phyloP scores from a whole-genome alignment of 2,113 vertebrate species.

The Vimba vimba region DNA sequence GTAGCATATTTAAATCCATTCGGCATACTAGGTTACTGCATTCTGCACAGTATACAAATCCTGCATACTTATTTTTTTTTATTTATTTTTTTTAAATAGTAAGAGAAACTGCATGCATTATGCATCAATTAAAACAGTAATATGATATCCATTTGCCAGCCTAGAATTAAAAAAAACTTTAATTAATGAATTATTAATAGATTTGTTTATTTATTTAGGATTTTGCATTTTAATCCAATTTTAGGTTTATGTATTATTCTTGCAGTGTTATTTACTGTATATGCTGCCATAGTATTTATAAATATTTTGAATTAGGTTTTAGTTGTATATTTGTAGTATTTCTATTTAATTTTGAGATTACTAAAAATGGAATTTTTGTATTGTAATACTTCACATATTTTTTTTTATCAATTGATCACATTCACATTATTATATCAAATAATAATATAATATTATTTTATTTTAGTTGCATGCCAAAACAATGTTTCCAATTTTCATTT shows the following conservation, averaged over 20 bases:
- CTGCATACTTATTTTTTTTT: background rate
- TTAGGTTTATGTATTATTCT: background rate
- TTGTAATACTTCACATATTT: no score
- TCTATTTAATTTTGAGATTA: no score
- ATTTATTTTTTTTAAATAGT: background rate
- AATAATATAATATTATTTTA: no score
- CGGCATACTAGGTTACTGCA: background rate
- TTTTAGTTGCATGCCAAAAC: no score
- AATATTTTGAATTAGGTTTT: background rate
- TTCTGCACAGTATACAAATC: slow-evolving; percentile 1
- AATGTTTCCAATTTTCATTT: no score
- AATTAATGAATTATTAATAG: background rate
- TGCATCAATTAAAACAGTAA: background rate
- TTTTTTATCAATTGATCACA: no score
- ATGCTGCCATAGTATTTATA: no score
- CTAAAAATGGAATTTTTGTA: no score
- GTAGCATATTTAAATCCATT: background rate
- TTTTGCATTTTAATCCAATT: background rate
- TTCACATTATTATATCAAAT: no score
- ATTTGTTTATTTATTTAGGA: background rate
- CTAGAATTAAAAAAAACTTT: no score
- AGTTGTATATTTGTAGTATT: background rate
- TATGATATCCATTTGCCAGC: background rate
- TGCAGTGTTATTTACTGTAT: no score
- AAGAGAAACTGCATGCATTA: background rate